Conservation (phyloP, 2,888 invertebrate species). For the Xylophagus ater region DNA sequence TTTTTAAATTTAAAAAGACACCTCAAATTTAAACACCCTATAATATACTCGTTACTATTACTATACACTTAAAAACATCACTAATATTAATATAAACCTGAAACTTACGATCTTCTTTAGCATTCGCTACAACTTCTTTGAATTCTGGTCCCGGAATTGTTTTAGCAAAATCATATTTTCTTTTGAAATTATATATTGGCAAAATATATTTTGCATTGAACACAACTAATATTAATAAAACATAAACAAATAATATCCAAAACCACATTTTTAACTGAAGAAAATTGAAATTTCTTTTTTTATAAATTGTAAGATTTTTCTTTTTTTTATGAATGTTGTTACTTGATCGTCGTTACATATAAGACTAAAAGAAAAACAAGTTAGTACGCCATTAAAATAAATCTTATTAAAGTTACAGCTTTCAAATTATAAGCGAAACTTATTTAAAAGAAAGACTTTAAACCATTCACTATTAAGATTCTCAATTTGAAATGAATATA, state of each 20-base stretch:
- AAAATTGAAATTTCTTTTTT: neutral
- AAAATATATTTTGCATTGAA: slow-evolving; percentile 22
- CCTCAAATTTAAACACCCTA: neutral
- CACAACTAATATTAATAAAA: slow-evolving; percentile 26
- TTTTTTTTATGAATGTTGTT: no score
- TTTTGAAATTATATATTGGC: slow-evolving; percentile 25
- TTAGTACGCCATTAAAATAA: no score
- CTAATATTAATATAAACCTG: neutral
- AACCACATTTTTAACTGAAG: slow-evolving; percentile 6
- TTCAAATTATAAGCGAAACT: no score
- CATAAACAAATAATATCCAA: slow-evolving; percentile 23
- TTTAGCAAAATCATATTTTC: slow-evolving; percentile 24
- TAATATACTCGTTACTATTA: no score
- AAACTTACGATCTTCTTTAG: slow-evolving; percentile 30
- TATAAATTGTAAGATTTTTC: no score
- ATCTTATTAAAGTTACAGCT: no score
- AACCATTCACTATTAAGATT: no score
- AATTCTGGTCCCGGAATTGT: slow-evolving; percentile 30
- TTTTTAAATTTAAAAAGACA: neutral
- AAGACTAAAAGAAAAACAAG: no score
- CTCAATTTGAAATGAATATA: no score
- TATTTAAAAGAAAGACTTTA: no score
- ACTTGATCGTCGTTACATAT: no score
- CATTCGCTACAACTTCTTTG: slow-evolving; percentile 28
- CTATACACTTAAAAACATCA: neutral